These are phyloP conservation scores for Perca fluviatilis DNA, from an alignment of 2,113 vertebrate genomes.

Conservation along the genomic window DNA sequence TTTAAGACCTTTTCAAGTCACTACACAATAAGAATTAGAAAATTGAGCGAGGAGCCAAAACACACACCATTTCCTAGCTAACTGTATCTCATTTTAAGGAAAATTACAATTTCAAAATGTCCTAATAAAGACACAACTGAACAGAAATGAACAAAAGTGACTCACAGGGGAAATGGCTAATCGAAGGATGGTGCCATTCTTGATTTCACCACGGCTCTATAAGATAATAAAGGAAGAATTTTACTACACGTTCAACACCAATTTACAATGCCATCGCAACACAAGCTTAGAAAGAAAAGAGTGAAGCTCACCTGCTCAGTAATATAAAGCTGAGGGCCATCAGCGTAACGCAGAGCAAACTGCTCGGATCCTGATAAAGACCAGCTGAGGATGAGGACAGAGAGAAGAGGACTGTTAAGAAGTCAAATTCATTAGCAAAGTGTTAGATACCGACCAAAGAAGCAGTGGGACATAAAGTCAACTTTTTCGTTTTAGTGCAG, in stretches of 20 bases:
- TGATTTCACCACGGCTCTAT: conserved; percentile 96
- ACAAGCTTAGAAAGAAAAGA: neutral
- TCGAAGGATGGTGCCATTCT: conserved; percentile 97
- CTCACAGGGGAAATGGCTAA: conserved; percentile 95
- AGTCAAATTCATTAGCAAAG: neutral
- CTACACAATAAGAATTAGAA: neutral
- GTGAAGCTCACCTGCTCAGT: conserved; percentile 91
- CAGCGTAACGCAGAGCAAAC: conserved; percentile 95
- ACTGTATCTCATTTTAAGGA: neutral
- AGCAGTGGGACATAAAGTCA: neutral
- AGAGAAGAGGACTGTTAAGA: neutral
- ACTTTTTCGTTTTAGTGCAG: conserved; percentile 10
- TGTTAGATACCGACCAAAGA: neutral
- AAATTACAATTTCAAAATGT: neutral
- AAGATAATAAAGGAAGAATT: conserved; percentile 55
- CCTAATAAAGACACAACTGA: neutral
- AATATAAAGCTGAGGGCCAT: conserved; percentile 97
- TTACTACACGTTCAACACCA: neutral
- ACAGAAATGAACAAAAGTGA: neutral
- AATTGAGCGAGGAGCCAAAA: neutral
- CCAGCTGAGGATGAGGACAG: conserved; percentile 85
- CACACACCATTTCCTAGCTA: neutral
- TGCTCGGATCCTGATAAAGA: conserved; percentile 95
- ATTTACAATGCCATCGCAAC: neutral
- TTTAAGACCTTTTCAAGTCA: neutral